Evolutionary conservation across 2,113 vertebrate genomes (phyloP).

Genomic region (Oceanites oceanicus): DNA sequence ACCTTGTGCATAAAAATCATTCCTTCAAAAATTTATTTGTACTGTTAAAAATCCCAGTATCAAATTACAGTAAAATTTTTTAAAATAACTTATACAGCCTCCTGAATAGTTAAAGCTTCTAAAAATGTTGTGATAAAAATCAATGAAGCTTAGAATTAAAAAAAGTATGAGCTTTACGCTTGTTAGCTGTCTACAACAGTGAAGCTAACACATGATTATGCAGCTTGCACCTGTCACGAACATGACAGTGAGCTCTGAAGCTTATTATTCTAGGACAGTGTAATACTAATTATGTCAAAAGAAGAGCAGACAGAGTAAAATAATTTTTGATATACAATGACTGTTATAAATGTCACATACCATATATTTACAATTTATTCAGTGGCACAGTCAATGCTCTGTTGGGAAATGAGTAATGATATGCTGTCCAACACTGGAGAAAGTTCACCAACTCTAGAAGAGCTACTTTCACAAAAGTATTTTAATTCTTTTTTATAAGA

Average conservation of each 20-base stretch:
- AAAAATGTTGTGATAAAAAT: constrained; percentile 72
- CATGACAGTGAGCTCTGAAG: constrained; percentile 65
- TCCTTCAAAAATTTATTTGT: constrained; percentile 30
- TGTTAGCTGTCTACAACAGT: constrained; percentile 72
- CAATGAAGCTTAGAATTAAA: constrained; percentile 67
- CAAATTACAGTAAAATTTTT: constrained; percentile 53
- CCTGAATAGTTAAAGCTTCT: constrained; percentile 63
- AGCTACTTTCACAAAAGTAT: background rate
- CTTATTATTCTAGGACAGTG: constrained; percentile 69
- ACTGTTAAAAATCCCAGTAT: constrained; percentile 7
- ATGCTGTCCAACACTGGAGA: constrained; percentile 18
- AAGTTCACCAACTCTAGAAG: constrained; percentile 27
- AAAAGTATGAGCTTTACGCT: constrained; percentile 63
- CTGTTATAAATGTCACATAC: constrained; percentile 62
- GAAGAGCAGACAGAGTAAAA: constrained; percentile 69
- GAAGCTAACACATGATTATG: constrained; percentile 73
- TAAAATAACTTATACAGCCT: constrained; percentile 38
- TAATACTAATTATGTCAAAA: constrained; percentile 73
- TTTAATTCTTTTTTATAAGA: background rate
- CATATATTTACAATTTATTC: constrained; percentile 53
- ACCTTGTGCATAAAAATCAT: background rate
- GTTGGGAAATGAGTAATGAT: constrained; percentile 48
- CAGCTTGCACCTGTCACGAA: constrained; percentile 68
- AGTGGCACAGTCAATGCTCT: constrained; percentile 5
- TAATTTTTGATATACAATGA: constrained; percentile 59